A percentile compares a stretch with the other conserved stretches of the same genome.
These are phyloP conservation scores for Myotis myotis DNA, from an alignment of 2,797 vertebrate genomes.

Conservation along the genomic window DNA sequence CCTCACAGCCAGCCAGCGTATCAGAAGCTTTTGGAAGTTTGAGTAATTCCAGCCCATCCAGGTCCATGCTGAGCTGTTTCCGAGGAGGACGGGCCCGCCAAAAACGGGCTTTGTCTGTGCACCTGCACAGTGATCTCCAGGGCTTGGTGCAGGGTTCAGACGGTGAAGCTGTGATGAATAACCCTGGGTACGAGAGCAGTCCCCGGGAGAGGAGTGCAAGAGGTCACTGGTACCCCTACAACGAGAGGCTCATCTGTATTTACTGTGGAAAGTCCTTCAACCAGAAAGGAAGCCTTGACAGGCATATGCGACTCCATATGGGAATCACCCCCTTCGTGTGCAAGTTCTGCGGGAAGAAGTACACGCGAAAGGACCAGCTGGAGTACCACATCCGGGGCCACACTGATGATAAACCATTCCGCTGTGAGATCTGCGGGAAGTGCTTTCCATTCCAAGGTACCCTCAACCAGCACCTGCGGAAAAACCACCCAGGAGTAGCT, in stretches of 20 bases:
- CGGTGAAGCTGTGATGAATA: constrained; percentile 84
- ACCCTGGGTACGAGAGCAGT: constrained; percentile 89
- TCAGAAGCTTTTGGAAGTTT: constrained; percentile 90
- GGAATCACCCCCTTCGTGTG: constrained; percentile 99
- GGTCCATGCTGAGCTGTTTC: constrained; percentile 95
- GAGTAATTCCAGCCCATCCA: constrained; percentile 94
- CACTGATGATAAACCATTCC: constrained; percentile 99
- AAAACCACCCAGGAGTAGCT: constrained; percentile 94
- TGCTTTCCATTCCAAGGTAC: constrained; percentile 99
- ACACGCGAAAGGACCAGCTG: constrained; percentile 98
- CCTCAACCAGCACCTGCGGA: constrained; percentile 98
- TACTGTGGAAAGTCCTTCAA: constrained; percentile 99
- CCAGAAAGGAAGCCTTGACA: constrained; percentile 98
- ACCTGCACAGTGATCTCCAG: constrained; percentile 83
- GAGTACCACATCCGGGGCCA: constrained; percentile 99
- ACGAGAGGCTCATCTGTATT: constrained; percentile 96
- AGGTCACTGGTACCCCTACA: constrained; percentile 97
- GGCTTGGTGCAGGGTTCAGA: constrained; percentile 86
- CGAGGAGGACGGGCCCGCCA: constrained; percentile 91
- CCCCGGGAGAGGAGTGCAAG: constrained; percentile 92
- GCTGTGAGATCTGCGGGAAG: constrained; percentile 98
- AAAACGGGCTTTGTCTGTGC: constrained; percentile 88
- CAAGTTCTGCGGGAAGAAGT: constrained; percentile 99
- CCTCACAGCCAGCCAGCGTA: constrained; percentile 85
- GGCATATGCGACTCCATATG: constrained; percentile 99